These are phyloP conservation scores for Alligator sinensis DNA, from an alignment of 2,113 vertebrate species.

Conservation along the genomic window DNA sequence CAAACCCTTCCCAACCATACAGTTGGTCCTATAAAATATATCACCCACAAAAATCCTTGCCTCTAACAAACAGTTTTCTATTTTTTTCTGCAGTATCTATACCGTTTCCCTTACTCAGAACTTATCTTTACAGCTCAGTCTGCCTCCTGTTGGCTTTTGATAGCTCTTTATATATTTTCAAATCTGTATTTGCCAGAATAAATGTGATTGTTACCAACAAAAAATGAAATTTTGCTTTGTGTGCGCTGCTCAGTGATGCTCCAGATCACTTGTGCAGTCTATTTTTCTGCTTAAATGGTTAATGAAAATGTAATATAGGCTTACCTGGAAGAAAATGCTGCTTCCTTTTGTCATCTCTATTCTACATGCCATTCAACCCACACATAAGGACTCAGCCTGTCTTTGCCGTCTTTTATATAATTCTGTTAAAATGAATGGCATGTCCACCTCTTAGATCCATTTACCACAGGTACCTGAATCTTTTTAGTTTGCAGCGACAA, in stretches of 20 bases:
- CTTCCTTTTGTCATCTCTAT: neutral
- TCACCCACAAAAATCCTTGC: too few relatives aligned
- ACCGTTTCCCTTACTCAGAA: neutral
- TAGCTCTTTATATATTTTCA: neutral
- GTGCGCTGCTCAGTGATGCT: neutral
- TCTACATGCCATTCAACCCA: neutral
- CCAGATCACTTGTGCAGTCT: neutral
- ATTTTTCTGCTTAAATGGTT: neutral
- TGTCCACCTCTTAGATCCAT: neutral
- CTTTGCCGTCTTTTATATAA: neutral
- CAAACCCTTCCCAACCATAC: neutral
- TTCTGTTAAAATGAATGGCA: neutral
- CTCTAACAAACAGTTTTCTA: neutral
- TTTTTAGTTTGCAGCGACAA: neutral
- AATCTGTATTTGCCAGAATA: neutral
- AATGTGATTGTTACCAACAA: neutral
- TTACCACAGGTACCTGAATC: neutral
- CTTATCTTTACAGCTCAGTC: rapidly evolving
- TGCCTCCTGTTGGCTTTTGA: neutral
- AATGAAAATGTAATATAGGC: neutral
- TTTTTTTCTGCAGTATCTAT: neutral
- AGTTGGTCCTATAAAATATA: too few relatives aligned
- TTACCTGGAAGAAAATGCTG: neutral
- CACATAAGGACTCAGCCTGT: neutral
- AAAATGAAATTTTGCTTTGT: neutral